Evolutionary conservation across 2,797 vertebrate species (phyloP), one percentile per base, ranked within the genome.

Genomic region (Anomalospiza imberbis): DNA sequence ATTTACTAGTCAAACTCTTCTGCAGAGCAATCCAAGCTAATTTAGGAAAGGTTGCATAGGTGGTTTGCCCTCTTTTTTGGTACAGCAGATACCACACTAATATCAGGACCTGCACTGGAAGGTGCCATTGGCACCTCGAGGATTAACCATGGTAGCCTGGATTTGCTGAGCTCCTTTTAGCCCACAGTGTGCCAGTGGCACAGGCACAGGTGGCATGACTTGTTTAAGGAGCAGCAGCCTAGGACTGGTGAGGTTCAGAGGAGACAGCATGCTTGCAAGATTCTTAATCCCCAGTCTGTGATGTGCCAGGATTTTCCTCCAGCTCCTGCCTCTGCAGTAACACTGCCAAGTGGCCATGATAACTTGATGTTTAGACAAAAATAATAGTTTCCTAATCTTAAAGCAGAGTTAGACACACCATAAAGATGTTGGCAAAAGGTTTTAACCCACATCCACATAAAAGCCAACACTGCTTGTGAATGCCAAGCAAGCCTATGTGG

Each of bases 241-340:
- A 9, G 18, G 19, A 42, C 4, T 0, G 0, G 13, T 7, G 8
- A 63, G 20, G 29, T 63, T 89, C 26, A 53, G 25, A n/a, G 22
- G 8, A 26, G 40, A 57, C 13, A 47, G 28, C 0, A 1, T 32
- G 15, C 18, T 26, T 80, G 24, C 21, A 63, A 50, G 19, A 47
- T 67, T 28, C 48, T 54, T 71, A 48, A 29, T 67, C 15, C 58
- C 31, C 63, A 7, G 3, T 6, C 34, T 28, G 7, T 5, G 36
- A 25, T 26, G 6, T 10, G 20, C 22, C 18, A 14, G 12, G 16
- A 21, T 72, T 77, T 91, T 71, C 16, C 47, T 61, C 50, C 47
- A 74, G 8, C 12, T 76, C 51, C 84, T 42, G 17, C 29, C 53
- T 79, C 51, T 44, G 8, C 67, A 65, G 40, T 86, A 44, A 67